Evolutionary conservation across 2,888 invertebrate species (phyloP).

Genomic region (Caenorhabditis japonica): DNA sequence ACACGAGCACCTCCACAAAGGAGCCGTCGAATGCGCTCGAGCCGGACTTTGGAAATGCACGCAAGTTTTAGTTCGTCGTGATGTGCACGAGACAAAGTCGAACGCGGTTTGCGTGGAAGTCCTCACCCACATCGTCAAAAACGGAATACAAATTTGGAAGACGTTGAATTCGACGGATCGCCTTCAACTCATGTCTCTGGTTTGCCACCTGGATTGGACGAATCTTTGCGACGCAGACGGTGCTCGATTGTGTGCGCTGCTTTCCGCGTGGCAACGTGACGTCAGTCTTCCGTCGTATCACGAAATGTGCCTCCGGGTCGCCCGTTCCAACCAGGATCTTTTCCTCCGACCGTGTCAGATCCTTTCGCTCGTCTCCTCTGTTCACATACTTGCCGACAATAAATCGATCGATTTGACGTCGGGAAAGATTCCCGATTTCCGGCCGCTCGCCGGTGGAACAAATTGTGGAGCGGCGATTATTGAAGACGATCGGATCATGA

Average conservation of each 20-base stretch:
- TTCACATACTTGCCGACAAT: slow-evolving; percentile 51
- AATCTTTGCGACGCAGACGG: slow-evolving; percentile 35
- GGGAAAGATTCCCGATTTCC: slow-evolving; percentile 16
- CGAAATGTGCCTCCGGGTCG: slow-evolving; percentile 56
- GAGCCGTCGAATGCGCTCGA: slow-evolving; percentile 43
- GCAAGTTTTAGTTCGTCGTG: slow-evolving; percentile 30
- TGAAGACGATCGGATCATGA: slow-evolving; percentile 62
- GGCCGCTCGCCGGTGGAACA: slow-evolving; percentile 57
- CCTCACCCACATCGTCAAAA: slow-evolving; percentile 37
- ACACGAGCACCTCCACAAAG: slow-evolving; percentile 45
- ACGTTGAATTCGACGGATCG: slow-evolving; percentile 22
- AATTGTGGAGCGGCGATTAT: slow-evolving; percentile 65
- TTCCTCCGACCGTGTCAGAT: slow-evolving; percentile 54
- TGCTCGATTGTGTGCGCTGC: slow-evolving; percentile 41
- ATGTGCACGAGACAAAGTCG: slow-evolving; percentile 19
- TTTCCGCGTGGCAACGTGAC: slow-evolving; percentile 55
- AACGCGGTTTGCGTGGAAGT: slow-evolving; percentile 21
- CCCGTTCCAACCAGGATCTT: slow-evolving; percentile 20
- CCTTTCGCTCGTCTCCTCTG: slow-evolving; percentile 52
- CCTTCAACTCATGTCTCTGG: slow-evolving; percentile 46
- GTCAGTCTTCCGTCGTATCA: slow-evolving; percentile 40
- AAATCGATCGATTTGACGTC: slow-evolving; percentile 7
- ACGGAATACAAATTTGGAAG: slow-evolving; percentile 53
- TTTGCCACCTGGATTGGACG: slow-evolving; percentile 58
- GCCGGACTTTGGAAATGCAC: slow-evolving; percentile 50